Evolutionary conservation across 1,140 invertebrate species (phyloP), one percentile per base, ranked within the genome.

Genomic region (Penaeus indicus): DNA sequence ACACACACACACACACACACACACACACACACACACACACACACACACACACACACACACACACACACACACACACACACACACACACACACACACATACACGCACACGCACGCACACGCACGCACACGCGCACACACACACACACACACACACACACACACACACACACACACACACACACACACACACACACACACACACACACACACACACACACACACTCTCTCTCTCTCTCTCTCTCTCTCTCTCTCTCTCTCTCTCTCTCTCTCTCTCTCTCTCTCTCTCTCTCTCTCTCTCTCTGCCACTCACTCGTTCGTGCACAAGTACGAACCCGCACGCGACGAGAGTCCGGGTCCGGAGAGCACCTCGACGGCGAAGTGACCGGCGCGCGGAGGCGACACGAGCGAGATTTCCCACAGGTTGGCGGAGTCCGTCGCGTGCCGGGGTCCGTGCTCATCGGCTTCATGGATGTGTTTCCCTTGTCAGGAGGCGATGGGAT

Each of bases 111-210:
- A 32, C 78, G 21, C 47, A 82, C 79, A 81, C 79, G 60, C 79
- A 81, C 79, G 60, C 79, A 81, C 79, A 81, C 79, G 60, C 79
- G 60, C 79, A 81, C 79, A 81, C 79, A 81, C 79, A 81, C 54
- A 81, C 79, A 67, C 64, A 67, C 64, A 67, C 64, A 67, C 64
- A 67, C 64, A 67, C 64, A 67, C 64, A 67, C 64, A 67, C 64
- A 67, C 64, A 67, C 64, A 67, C 64, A 67, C 64, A 67, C 64
- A 67, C 64, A 67, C 64, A 67, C 64, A 67, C 64, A 67, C 64
- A 67, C 64, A 67, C 64, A 67, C 64, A 67, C 64, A 67, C 64
- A 67, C 64, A 67, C 64, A 67, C 64, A 67, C 64, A 67, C 64
- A 67, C 64, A 67, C 64, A 67, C 64, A n/a, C 22, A 38, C 22